Conservation (phyloP, 2,888 invertebrate species). For the Galeopsomyia nigrocyanea region DNA sequence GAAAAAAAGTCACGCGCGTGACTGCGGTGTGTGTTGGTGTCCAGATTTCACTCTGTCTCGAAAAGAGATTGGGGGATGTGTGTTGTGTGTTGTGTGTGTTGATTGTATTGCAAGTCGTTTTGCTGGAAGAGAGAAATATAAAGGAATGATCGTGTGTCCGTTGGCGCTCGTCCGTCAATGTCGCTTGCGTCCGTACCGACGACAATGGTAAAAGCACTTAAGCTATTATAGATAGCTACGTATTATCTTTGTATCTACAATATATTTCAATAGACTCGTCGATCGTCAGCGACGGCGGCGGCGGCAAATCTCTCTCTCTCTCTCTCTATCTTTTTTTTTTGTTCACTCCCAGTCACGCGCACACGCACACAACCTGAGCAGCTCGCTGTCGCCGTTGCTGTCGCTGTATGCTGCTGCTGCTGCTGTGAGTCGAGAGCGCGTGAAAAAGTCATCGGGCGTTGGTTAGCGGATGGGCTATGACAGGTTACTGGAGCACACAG, state of each 20-base stretch:
- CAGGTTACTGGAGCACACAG: constrained; percentile 89
- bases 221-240: constrained; percentile 65
- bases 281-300: constrained; percentile 3
- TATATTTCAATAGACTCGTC: constrained; percentile 54
- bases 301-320: too few species aligned
- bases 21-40: neutral
- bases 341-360: neutral
- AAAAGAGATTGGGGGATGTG: neutral
- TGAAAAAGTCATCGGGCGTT: neutral
- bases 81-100: neutral
- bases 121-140: constrained; percentile 27
- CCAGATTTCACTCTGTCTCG: too few species aligned
- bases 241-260: constrained; percentile 60
- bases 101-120: neutral
- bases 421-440: neutral
- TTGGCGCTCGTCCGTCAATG: constrained; percentile 1
- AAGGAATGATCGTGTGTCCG: neutral
- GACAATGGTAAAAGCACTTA: constrained; percentile 68
- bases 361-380: neutral
- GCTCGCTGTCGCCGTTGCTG: neutral
- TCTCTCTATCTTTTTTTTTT: too few species aligned
- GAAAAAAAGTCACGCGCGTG: neutral
- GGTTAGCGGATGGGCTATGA: too few species aligned
- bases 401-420: neutral
- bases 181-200: constrained; percentile 59